A percentile compares a stretch with the other conserved stretches of the same genome.
Evolutionary conservation across 1,140 invertebrate species (phyloP).

Genomic region (Bombus sibiricus): DNA sequence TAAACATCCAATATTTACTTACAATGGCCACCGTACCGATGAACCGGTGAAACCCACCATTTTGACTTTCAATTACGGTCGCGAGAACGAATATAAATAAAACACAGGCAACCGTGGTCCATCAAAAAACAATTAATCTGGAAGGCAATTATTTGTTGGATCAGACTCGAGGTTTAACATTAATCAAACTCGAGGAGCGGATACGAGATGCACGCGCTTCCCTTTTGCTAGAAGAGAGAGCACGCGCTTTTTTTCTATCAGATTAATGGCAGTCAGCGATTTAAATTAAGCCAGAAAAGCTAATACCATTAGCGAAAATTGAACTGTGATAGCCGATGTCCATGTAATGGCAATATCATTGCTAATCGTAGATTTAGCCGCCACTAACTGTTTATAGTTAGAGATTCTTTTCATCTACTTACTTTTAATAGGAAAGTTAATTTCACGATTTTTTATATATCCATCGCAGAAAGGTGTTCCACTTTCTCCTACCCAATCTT

Average conservation of each 20-base stretch:
- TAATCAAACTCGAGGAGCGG: slow-evolving; percentile 15
- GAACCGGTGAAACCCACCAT: background rate
- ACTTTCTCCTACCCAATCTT: too few species aligned
- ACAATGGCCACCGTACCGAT: background rate
- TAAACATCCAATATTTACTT: slow-evolving; percentile 11
- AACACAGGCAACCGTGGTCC: slow-evolving; percentile 16
- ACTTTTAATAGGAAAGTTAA: background rate
- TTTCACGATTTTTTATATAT: background rate
- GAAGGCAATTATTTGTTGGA: slow-evolving; percentile 19
- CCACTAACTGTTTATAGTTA: background rate
- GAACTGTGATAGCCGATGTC: background rate
- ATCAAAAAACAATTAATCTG: slow-evolving; percentile 44
- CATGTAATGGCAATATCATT: background rate
- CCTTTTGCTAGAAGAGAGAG: background rate
- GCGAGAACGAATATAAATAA: slow-evolving; percentile 22
- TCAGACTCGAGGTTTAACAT: slow-evolving; percentile 21
- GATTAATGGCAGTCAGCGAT: background rate
- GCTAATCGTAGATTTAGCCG: background rate
- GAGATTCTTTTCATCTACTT: background rate
- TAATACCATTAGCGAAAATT: slow-evolving; percentile 14
- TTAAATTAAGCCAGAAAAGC: slow-evolving; percentile 7
- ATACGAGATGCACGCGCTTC: background rate
- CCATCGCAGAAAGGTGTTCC: background rate
- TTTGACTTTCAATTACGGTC: slow-evolving; percentile 30
- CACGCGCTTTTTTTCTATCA: too few species aligned